Conservation (phyloP, 2,888 invertebrate species). For the Cotesia congregata region DNA sequence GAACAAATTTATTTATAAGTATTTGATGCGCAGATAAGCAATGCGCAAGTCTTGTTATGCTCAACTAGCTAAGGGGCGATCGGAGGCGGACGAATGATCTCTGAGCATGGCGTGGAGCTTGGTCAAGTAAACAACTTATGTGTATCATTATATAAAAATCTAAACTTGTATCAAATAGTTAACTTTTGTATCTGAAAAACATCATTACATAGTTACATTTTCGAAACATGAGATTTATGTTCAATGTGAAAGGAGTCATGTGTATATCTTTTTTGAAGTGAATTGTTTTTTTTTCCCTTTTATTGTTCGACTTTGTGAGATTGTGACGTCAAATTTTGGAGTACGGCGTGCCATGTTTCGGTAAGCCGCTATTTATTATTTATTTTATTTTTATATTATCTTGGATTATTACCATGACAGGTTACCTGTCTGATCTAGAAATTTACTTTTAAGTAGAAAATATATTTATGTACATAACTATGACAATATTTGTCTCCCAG, state of each 20-base stretch:
- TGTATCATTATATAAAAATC: constrained; percentile 48
- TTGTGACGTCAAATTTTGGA: constrained; percentile 50
- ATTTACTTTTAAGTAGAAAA: not conserved
- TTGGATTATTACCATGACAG: constrained; percentile 40
- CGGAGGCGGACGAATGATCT: constrained; percentile 48
- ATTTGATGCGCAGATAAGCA: constrained; percentile 59
- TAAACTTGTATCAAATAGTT: constrained; percentile 14
- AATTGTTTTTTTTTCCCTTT: constrained; percentile 13
- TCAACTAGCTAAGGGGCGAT: constrained; percentile 49
- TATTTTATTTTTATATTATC: constrained; percentile 35
- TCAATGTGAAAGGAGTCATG: constrained; percentile 6
- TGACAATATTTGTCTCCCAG: no score
- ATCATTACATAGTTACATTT: constrained; percentile 14
- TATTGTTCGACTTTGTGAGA: constrained; percentile 20
- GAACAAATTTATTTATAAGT: not conserved
- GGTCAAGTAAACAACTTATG: constrained; percentile 70
- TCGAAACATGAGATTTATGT: constrained; percentile 19
- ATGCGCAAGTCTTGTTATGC: constrained; percentile 68
- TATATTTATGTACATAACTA: no score
- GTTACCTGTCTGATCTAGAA: constrained; percentile 17
- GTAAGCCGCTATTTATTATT: constrained; percentile 50
- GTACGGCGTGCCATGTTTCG: constrained; percentile 47
- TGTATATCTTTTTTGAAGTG: constrained; percentile 10
- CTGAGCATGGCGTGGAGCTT: constrained; percentile 65
- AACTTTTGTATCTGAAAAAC: constrained; percentile 14